These are phyloP conservation scores for Aphelenchoides bicaudatus DNA, from an alignment of 2,888 invertebrate species.

Conservation along the genomic window DNA sequence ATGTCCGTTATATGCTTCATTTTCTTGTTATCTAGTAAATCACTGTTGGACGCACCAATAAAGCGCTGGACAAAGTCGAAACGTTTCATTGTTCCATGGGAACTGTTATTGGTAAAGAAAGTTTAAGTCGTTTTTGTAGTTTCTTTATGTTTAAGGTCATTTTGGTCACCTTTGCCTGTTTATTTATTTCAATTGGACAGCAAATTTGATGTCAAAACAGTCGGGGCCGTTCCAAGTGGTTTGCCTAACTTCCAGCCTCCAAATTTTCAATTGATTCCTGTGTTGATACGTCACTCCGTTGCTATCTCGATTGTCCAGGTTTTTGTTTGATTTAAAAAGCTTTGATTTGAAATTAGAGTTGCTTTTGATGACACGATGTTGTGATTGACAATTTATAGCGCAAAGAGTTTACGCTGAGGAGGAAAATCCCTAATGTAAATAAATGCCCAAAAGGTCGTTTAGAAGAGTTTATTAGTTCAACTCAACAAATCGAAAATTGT, in stretches of 20 bases:
- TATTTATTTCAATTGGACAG: conserved; percentile 54
- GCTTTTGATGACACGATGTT: too few relatives aligned
- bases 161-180: too few relatives aligned
- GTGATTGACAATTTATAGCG: too few relatives aligned
- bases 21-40: conserved; percentile 29
- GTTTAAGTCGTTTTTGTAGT: conserved; percentile 39
- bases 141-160: too few relatives aligned
- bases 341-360: too few relatives aligned
- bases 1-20: conserved; percentile 20
- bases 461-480: too few relatives aligned
- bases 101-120: conserved; percentile 50
- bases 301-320: conserved; percentile 63
- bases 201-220: conserved; percentile 58
- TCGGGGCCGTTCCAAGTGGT: conserved; percentile 62
- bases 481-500: too few relatives aligned
- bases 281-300: conserved; percentile 62
- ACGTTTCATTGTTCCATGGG: conserved; percentile 31
- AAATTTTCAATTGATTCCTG: background rate
- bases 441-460: too few relatives aligned
- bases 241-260: conserved; percentile 48
- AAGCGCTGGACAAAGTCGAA: conserved; percentile 14
- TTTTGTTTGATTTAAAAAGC: too few relatives aligned
- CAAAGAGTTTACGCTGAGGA: too few relatives aligned
- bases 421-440: too few relatives aligned
- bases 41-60: conserved; percentile 24